Percentiles rank a stretch among this genome's conserved stretches.
These are phyloP conservation scores for Chitala chitala DNA, from an alignment of 2,113 vertebrate species.

Conservation along the genomic window DNA sequence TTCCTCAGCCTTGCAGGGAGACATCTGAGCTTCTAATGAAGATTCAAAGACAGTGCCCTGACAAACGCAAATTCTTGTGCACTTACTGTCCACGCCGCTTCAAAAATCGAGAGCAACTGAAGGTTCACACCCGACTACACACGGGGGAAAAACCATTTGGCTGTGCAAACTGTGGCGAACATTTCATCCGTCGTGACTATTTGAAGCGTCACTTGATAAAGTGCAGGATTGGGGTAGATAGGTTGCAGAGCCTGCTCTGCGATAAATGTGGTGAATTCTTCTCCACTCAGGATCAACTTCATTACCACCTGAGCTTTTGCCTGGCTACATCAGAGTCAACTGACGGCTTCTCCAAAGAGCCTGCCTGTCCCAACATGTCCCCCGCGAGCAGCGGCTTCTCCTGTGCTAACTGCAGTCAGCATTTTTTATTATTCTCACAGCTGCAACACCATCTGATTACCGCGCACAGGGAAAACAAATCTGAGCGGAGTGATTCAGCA, in stretches of 20 bases:
- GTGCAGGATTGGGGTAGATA: conserved; percentile 38
- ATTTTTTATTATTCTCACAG: conserved; percentile 65
- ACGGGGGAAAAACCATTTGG: conserved; percentile 62
- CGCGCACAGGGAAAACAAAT: conserved; percentile 51
- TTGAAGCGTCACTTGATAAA: conserved; percentile 55
- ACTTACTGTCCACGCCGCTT: conserved; percentile 58
- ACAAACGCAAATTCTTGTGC: conserved; percentile 48
- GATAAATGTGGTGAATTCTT: conserved; percentile 55
- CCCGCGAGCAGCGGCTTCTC: conserved; percentile 52
- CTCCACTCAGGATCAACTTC: conserved; percentile 27
- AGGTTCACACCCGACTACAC: conserved; percentile 54
- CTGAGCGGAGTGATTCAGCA: conserved; percentile 25
- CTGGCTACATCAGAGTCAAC: conserved; percentile 10
- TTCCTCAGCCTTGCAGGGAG: conserved; percentile 25
- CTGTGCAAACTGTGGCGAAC: conserved; percentile 56
- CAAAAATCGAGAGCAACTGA: conserved; percentile 38
- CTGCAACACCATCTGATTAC: conserved; percentile 65
- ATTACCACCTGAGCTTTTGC: conserved; percentile 46
- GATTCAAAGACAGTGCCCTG: conserved; percentile 46
- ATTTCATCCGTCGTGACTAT: conserved; percentile 63
- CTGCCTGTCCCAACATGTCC: conserved; percentile 20
- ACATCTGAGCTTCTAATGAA: conserved; percentile 42
- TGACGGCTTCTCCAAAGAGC: conserved; percentile 22
- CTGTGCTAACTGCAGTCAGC: conserved; percentile 59
- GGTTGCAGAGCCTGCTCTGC: conserved; percentile 40